Conservation (phyloP, 1,140 invertebrate genomes). For the Myzus persicae region DNA sequence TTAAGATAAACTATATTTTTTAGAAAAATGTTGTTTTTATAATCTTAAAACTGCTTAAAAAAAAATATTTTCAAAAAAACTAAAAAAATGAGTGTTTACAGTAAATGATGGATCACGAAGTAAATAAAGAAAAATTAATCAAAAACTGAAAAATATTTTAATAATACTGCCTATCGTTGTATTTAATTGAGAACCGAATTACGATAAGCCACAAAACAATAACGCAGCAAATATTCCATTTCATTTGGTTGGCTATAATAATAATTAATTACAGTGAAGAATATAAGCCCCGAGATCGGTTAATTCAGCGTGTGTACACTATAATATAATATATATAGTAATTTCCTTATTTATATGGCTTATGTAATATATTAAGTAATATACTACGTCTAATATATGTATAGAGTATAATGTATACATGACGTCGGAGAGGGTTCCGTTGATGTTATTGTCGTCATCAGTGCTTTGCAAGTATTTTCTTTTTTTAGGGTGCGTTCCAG, state of each 20-base stretch:
- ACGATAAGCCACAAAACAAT: neutral
- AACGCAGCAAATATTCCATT: neutral
- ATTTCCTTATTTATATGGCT: slow-evolving; percentile 35
- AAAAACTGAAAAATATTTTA: neutral
- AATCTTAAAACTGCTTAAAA: no score
- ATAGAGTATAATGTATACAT: neutral
- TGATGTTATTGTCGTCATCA: slow-evolving; percentile 53
- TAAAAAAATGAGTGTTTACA: no score
- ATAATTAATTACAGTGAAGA: neutral
- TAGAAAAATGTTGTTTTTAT: no score
- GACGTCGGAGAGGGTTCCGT: neutral
- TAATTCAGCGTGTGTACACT: neutral
- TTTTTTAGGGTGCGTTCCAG: slow-evolving; percentile 51
- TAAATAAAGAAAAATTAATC: no score
- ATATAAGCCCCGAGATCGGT: neutral
- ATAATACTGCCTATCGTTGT: neutral
- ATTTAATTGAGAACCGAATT: neutral
- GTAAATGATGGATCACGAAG: no score
- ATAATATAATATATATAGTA: neutral
- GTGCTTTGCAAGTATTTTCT: slow-evolving; percentile 15
- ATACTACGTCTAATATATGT: neutral
- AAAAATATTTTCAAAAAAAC: no score
- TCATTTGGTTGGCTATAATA: neutral
- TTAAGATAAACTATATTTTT: no score
- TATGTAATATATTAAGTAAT: neutral